Conservation (phyloP, 2,797 vertebrate genomes). For the Odontamblyopus rebecca region DNA sequence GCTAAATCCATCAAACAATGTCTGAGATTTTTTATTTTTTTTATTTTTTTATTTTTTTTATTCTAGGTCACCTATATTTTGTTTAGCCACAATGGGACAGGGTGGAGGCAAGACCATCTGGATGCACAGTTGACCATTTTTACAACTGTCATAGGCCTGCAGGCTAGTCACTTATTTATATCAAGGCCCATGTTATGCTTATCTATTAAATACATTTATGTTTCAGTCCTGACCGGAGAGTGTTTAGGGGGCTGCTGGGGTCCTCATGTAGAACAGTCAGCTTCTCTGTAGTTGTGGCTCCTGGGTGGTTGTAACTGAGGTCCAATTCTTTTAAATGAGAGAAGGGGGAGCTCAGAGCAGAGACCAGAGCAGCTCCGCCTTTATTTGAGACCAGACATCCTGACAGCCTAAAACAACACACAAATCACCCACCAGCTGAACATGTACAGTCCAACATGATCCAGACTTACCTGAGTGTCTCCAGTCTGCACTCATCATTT, state of each 20-base stretch:
- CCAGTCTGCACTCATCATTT: constrained; percentile 1
- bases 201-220: background rate
- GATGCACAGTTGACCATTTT: too few species aligned
- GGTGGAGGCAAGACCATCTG: too few species aligned
- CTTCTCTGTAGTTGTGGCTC: background rate
- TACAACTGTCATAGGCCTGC: too few species aligned
- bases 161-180: too few species aligned
- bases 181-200: background rate
- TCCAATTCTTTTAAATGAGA: constrained; percentile 13
- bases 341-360: constrained; percentile 19
- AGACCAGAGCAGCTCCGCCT: constrained; percentile 22
- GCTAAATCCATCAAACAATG: too few species aligned
- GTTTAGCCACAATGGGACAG: too few species aligned
- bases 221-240: constrained; percentile 11
- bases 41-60: too few species aligned
- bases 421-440: background rate
- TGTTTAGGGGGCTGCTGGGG: constrained; percentile 16
- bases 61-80: too few species aligned
- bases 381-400: constrained; percentile 33
- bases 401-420: constrained; percentile 13
- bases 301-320: background rate
- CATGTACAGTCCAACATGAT: background rate
- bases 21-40: too few species aligned
- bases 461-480: constrained; percentile 1
- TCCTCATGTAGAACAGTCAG: constrained; percentile 22